These are phyloP conservation scores for Anthoptus insignis DNA, from an alignment of 2,888 invertebrate species.

Conservation along the genomic window DNA sequence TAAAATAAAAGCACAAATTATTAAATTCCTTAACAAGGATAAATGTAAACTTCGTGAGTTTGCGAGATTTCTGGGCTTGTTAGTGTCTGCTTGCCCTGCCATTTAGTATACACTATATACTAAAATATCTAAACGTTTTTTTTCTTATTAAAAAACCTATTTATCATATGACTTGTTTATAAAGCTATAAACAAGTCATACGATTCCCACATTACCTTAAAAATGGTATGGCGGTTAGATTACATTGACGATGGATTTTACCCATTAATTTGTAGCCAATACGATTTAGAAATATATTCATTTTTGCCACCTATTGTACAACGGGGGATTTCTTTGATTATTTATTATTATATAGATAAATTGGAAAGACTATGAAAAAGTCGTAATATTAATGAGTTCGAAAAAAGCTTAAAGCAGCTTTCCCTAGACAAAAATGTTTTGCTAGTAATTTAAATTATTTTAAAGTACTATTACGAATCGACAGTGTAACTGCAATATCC, in stretches of 20 bases:
- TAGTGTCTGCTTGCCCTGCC: conserved; percentile 37
- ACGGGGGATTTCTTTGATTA: not conserved
- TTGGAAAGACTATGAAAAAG: conserved; percentile 10
- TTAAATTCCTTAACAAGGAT: not conserved
- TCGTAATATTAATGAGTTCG: not conserved
- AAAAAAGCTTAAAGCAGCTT: too few relatives aligned
- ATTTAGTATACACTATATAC: conserved; percentile 37
- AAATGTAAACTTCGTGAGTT: conserved; percentile 35
- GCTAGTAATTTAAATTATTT: not conserved
- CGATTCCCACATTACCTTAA: too few relatives aligned
- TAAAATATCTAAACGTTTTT: conserved; percentile 23
- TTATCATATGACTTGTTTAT: too few relatives aligned
- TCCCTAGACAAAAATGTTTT: conserved; percentile 26
- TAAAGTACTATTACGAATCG: conserved; percentile 16
- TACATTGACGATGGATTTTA: not conserved
- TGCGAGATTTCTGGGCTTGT: conserved; percentile 21
- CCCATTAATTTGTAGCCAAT: not conserved
- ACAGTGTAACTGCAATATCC: conserved; percentile 34
- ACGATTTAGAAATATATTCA: not conserved
- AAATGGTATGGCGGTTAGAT: not conserved
- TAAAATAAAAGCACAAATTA: conserved; percentile 17
- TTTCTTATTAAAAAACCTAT: not conserved
- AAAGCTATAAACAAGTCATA: not conserved
- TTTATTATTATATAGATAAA: too few relatives aligned
- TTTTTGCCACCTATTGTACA: not conserved